Evolutionary conservation across 2,888 invertebrate genomes (phyloP).

Genomic region (Eucriotettix oculatus): DNA sequence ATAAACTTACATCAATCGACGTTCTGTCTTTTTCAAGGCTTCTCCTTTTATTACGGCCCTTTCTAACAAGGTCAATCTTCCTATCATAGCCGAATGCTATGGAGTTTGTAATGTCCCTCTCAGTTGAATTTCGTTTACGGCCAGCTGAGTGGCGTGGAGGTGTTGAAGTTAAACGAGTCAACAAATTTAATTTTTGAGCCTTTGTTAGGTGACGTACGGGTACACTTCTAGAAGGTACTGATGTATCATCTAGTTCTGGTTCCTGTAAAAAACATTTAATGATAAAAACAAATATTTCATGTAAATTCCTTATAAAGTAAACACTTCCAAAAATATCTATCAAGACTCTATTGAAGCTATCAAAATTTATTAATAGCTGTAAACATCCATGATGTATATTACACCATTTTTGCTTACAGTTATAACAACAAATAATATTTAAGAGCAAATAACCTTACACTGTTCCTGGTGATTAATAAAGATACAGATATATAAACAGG

Average conservation of each 20-base stretch:
- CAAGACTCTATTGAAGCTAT: too few relatives aligned
- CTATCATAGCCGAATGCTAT: slow-evolving; percentile 18
- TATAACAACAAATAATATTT: too few relatives aligned
- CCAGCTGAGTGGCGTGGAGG: slow-evolving; percentile 1
- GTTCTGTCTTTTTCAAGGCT: slow-evolving; percentile 42
- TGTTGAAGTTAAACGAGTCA: slow-evolving; percentile 13
- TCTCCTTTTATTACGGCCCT: slow-evolving; percentile 38
- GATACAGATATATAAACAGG: too few relatives aligned
- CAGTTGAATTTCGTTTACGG: slow-evolving; percentile 11
- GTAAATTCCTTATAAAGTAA: too few relatives aligned
- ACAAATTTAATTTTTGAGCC: slow-evolving; percentile 8
- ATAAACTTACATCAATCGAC: slow-evolving; percentile 27
- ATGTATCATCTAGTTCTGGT: slow-evolving; percentile 5
- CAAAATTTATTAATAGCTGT: too few relatives aligned
- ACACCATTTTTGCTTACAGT: too few relatives aligned
- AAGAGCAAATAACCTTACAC: too few relatives aligned
- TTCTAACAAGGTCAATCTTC: slow-evolving; percentile 26
- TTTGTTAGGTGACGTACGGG: slow-evolving; percentile 14
- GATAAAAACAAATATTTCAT: too few relatives aligned
- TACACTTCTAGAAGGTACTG: background rate
- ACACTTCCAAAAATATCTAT: too few relatives aligned
- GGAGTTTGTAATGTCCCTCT: background rate
- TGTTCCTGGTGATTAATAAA: too few relatives aligned
- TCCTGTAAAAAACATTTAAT: slow-evolving; percentile 1
- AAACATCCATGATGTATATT: too few relatives aligned